Conservation (phyloP, 2,113 vertebrate genomes). For the Rhodinocichla rosea region DNA sequence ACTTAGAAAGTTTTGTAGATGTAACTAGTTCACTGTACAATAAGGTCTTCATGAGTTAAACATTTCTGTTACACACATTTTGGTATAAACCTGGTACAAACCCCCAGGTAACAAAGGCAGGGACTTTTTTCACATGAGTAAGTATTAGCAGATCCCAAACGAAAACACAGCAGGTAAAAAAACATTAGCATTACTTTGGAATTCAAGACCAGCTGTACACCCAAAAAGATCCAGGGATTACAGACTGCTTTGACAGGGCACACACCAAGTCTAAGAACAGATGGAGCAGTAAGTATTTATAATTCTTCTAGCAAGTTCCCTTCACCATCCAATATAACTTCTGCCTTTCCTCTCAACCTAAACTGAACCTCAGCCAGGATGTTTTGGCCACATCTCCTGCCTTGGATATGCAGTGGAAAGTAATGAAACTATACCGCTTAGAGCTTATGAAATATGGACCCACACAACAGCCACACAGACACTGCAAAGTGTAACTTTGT, state of each 20-base stretch:
- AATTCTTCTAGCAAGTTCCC: neutral
- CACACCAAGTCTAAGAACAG: neutral
- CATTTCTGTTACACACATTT: neutral
- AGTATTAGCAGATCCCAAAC: neutral
- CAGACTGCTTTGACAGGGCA: neutral
- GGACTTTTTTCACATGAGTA: neutral
- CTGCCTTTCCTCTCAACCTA: neutral
- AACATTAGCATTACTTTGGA: neutral
- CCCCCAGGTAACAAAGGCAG: neutral
- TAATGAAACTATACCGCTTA: neutral
- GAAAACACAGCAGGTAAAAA: neutral
- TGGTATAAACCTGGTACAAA: neutral
- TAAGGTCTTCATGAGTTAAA: neutral
- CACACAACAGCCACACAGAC: neutral
- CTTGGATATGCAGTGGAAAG: neutral
- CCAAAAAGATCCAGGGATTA: neutral
- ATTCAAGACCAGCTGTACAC: neutral
- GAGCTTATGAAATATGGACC: neutral
- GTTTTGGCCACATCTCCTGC: neutral
- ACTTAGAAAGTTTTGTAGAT: neutral
- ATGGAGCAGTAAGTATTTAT: neutral
- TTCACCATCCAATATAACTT: neutral
- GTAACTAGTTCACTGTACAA: neutral
- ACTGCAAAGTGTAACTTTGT: neutral
- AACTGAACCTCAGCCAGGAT: neutral